phyloP scores from a whole-genome alignment of 1,140 invertebrate species.

The Chironomus striatipennis region DNA sequence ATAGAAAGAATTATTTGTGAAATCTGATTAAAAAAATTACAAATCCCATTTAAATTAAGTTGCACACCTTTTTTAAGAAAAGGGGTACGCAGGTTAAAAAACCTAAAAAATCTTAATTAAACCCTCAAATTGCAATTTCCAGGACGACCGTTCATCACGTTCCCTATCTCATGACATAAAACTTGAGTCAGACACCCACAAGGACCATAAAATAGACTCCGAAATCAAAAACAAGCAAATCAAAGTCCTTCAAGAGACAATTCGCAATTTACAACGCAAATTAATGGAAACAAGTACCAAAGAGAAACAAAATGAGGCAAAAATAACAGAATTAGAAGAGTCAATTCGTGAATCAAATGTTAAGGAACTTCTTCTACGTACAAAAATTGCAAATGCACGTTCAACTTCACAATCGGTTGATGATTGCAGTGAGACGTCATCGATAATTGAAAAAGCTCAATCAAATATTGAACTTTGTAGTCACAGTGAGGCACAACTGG shows the following conservation, averaged over 20 bases:
- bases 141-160: slow-evolving; percentile 60
- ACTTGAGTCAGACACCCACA: slow-evolving; percentile 70
- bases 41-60: too few relatives aligned
- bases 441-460: slow-evolving; percentile 26
- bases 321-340: slow-evolving; percentile 48
- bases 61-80: too few relatives aligned
- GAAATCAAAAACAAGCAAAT: slow-evolving; percentile 42
- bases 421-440: slow-evolving; percentile 13
- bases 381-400: slow-evolving; percentile 35
- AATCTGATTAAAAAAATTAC: too few relatives aligned
- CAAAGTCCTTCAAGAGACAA: slow-evolving; percentile 54
- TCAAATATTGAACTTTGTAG: slow-evolving; percentile 36
- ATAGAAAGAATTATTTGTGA: too few relatives aligned
- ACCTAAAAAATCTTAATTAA: too few relatives aligned
- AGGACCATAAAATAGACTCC: slow-evolving; percentile 50
- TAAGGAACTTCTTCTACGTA: slow-evolving; percentile 29
- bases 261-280: slow-evolving; percentile 73
- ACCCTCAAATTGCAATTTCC: slow-evolving; percentile 24
- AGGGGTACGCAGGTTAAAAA: too few relatives aligned
- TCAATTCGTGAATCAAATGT: slow-evolving; percentile 45
- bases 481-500: slow-evolving; percentile 53
- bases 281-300: slow-evolving; percentile 54
- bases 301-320: slow-evolving; percentile 52
- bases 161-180: slow-evolving; percentile 92
- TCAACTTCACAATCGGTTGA: slow-evolving; percentile 27